phyloP scores from a whole-genome alignment of 1,140 invertebrate genomes.

The Triops longicaudatus region DNA sequence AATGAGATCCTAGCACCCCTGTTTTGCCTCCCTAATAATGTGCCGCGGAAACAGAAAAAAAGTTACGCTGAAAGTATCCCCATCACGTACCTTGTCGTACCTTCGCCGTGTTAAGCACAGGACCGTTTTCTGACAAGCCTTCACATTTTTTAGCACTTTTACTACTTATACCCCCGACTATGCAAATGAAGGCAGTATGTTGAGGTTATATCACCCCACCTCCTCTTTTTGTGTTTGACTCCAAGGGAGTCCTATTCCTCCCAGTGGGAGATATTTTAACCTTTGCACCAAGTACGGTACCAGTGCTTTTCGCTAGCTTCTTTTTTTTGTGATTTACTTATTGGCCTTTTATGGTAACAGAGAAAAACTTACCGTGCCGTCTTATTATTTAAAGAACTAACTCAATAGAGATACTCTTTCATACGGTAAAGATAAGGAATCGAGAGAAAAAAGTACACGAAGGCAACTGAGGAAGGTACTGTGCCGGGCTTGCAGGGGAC shows the following conservation, averaged over 20 bases:
- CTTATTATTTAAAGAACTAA: too few species aligned
- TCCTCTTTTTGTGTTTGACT: not conserved
- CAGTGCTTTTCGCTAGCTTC: too few species aligned
- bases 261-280: too few species aligned
- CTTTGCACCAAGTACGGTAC: too few species aligned
- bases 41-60: not conserved
- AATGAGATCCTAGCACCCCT: not conserved
- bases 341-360: too few species aligned
- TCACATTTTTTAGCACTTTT: not conserved
- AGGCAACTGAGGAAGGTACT: not conserved
- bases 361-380: too few species aligned
- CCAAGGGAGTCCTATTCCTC: too few species aligned
- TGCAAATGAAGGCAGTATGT: slow-evolving; percentile 1
- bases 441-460: not conserved
- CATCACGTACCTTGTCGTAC: slow-evolving; percentile 3
- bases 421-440: not conserved
- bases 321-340: too few species aligned
- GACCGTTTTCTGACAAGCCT: not conserved
- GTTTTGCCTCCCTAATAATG: not conserved
- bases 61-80: not conserved
- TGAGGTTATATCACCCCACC: not conserved
- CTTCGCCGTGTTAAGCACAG: not conserved
- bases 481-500: not conserved
- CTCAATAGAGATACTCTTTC: not conserved
- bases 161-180: not conserved